Conservation (phyloP, 2,888 invertebrate genomes). For the Tenthredo distinguenda region DNA sequence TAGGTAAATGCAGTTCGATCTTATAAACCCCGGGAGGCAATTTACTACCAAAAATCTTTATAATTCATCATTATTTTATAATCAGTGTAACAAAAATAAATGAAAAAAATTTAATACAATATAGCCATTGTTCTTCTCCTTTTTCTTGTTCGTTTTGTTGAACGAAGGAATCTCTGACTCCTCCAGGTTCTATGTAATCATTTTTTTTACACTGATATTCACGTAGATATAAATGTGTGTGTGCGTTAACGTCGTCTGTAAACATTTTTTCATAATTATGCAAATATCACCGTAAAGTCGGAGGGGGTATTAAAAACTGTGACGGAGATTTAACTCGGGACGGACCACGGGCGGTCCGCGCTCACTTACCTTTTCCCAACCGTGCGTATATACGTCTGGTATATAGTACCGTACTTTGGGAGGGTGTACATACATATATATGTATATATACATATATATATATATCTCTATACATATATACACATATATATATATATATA, state of each 20-base stretch:
- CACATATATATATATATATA: neutral
- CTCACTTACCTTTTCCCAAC: conserved; percentile 30
- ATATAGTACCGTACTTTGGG: neutral
- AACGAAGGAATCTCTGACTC: neutral
- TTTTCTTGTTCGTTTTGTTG: neutral
- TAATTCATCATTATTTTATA: neutral
- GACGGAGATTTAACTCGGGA: conserved; percentile 41
- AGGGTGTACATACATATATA: too few relatives aligned
- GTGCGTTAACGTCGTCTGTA: conserved; percentile 28
- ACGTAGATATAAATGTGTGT: neutral
- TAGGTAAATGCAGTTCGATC: conserved; percentile 22
- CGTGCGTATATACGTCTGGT: neutral
- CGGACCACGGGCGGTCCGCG: conserved; percentile 20
- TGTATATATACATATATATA: conserved; percentile 6
- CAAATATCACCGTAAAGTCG: conserved; percentile 35
- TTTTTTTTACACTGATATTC: neutral
- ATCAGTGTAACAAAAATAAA: neutral
- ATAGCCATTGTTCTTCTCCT: neutral
- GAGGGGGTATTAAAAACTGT: conserved; percentile 42
- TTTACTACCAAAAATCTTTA: neutral
- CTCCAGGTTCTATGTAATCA: neutral
- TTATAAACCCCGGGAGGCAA: neutral
- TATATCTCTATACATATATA: conserved; percentile 8
- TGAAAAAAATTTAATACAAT: neutral
- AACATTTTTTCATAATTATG: conserved; percentile 45